Percentiles rank a stretch among this genome's conserved stretches.
Evolutionary conservation across 2,113 vertebrate species (phyloP).

Genomic region (Cyphomyrus discorhynchus): DNA sequence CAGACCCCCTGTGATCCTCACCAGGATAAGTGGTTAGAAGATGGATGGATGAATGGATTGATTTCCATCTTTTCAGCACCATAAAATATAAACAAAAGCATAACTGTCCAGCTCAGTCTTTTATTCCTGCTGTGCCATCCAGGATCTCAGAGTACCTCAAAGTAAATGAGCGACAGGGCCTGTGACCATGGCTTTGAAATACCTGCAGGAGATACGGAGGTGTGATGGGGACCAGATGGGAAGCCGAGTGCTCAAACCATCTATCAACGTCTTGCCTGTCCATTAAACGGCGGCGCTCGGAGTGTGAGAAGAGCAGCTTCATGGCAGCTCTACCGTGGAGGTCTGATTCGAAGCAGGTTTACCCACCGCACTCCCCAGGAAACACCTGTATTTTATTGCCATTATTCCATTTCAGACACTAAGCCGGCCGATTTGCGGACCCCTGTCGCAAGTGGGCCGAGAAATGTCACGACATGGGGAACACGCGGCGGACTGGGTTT

Average conservation of each 20-base stretch:
- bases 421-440: conserved; percentile 24
- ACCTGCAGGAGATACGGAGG: conserved; percentile 4
- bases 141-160: conserved; percentile 10
- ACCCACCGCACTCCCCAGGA: conserved; percentile 30
- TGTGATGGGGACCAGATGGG: conserved; percentile 26
- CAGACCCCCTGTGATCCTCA: background rate
- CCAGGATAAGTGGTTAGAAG: background rate
- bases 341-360: conserved; percentile 49
- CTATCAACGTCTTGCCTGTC: conserved; percentile 20
- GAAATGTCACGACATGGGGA: background rate
- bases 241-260: conserved; percentile 18
- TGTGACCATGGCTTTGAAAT: conserved; percentile 15
- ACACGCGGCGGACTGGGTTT: conserved; percentile 16
- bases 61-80: conserved; percentile 25
- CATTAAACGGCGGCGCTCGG: conserved; percentile 12
- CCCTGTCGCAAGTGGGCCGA: conserved; percentile 31
- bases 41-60: conserved; percentile 15
- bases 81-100: conserved; percentile 17
- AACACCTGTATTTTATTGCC: conserved; percentile 61
- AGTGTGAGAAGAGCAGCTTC: conserved; percentile 1
- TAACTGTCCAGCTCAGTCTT: background rate
- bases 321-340: conserved; percentile 24
- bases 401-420: conserved; percentile 40
- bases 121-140: background rate
- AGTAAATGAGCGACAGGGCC: background rate